These are phyloP conservation scores for Osmerus eperlanus DNA, from an alignment of 2,113 vertebrate species.

Conservation along the genomic window DNA sequence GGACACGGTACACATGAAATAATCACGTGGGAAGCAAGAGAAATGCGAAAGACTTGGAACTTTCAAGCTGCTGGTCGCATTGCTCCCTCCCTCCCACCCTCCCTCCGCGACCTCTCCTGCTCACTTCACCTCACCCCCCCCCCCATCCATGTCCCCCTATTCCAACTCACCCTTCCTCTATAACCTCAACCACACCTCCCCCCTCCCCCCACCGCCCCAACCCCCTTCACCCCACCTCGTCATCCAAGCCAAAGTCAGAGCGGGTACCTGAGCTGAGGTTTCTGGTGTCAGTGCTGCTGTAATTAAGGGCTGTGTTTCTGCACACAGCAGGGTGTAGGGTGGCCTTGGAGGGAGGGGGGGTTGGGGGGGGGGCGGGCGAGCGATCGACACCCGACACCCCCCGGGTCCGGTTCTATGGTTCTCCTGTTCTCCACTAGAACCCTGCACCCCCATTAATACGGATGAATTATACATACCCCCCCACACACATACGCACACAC, in stretches of 20 bases:
- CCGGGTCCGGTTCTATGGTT: constrained; percentile 10
- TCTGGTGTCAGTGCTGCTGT: constrained; percentile 32
- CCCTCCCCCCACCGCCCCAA: constrained; percentile 46
- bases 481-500: constrained; percentile 8
- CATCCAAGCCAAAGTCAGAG: constrained; percentile 55
- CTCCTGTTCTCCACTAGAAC: constrained; percentile 25
- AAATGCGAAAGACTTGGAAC: too few species aligned
- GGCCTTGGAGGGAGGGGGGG: background rate
- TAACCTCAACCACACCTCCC: constrained; percentile 13
- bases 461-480: constrained; percentile 63
- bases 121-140: too few species aligned
- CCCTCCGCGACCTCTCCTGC: too few species aligned
- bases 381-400: constrained; percentile 37
- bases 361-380: background rate
- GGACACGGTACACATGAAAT: too few species aligned
- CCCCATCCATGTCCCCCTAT: background rate
- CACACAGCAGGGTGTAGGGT: constrained; percentile 39
- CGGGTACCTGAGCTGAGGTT: constrained; percentile 41
- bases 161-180: background rate
- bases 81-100: background rate
- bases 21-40: too few species aligned
- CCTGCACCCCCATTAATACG: constrained; percentile 50
- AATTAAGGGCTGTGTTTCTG: constrained; percentile 60
- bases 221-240: constrained; percentile 50
- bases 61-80: background rate